phyloP scores from a whole-genome alignment of 2,888 invertebrate genomes.

The Trimorus sp. region DNA sequence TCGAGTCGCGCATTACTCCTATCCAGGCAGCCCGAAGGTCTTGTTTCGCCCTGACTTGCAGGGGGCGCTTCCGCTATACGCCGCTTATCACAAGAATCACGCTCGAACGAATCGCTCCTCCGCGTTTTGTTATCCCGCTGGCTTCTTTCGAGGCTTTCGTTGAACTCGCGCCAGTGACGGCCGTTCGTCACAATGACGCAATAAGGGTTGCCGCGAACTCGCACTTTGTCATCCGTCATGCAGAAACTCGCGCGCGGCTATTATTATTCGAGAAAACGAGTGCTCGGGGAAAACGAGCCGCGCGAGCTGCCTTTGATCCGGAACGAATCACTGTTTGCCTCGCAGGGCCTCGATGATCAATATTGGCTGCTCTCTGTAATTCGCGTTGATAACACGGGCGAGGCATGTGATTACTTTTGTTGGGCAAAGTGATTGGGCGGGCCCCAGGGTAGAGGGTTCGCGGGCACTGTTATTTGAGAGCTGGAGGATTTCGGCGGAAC shows the following conservation, averaged over 20 bases:
- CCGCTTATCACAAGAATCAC: too few species aligned
- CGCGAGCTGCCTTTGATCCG: conserved; percentile 45
- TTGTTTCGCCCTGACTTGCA: too few species aligned
- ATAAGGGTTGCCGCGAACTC: conserved; percentile 49
- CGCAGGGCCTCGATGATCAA: conserved; percentile 42
- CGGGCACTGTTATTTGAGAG: conserved; percentile 51
- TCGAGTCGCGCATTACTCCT: too few species aligned
- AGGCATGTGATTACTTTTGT: conserved; percentile 53
- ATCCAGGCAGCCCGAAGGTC: too few species aligned
- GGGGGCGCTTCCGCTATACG: too few species aligned
- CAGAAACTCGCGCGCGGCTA: conserved; percentile 51
- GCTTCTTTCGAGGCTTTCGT: too few species aligned
- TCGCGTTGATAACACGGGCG: conserved; percentile 50
- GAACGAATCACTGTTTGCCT: conserved; percentile 51
- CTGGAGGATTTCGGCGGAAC: conserved; percentile 45
- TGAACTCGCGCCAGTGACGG: too few species aligned
- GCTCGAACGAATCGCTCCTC: too few species aligned
- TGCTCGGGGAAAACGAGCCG: conserved; percentile 10
- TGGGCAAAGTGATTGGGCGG: conserved; percentile 42
- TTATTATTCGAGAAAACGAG: conserved; percentile 46
- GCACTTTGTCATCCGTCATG: conserved; percentile 65
- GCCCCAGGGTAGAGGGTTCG: background rate
- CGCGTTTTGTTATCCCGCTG: too few species aligned
- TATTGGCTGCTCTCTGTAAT: conserved; percentile 53
- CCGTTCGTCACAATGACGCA: conserved; percentile 31